Base-by-base conservation (phyloP, 2,888 invertebrate species). In the Stegana nigrithorax region DNA sequence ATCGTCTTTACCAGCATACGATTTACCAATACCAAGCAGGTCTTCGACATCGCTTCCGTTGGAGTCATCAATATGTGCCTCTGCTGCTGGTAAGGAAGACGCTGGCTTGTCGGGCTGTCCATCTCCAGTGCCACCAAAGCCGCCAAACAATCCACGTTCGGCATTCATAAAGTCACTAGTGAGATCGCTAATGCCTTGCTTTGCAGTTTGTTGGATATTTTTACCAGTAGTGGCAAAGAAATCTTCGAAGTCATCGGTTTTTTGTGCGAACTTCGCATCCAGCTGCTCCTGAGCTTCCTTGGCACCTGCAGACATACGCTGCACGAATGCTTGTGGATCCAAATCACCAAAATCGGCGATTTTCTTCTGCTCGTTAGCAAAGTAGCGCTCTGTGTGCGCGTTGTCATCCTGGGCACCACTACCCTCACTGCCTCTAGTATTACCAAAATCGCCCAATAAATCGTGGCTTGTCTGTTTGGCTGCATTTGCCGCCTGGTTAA, bases 91-190 rank as follows among this genome's bases (percentile, higher is more conserved):
- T 5, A 53, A 21, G 17, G 45, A 56, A 45, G 66, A 62, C 7
- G 61, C 63, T 39, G 47, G 44, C 27, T 57, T 62, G 1, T 27
- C 58, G 1, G 62, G 21, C 10, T 42, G 44, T 14, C 51, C 61
- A 14, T 36, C 56, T 19, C 51, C 50, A 12, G 62, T 27, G 8
- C 53, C 60, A 6, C 32, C 60, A n/a, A 8, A 58, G 42, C 73
- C 66, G 2, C 69, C 70, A 53, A 73, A 72, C 23, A 74, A 64
- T 21, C 74, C 74, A 3, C 84, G 78, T 51, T 84, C 84, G 10
- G 80, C 78, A 58, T 82, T 82, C 84, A 84, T 83, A 39, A 84
- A 84, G 62, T 84, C 84, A 47, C 64, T 70, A 53, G 83, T 83
- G 61, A 77, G 21, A 17, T 71, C 69, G n/a, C 78, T 66, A 58